phyloP scores from a whole-genome alignment of 2,797 vertebrate genomes.

The Odontamblyopus rebecca region DNA sequence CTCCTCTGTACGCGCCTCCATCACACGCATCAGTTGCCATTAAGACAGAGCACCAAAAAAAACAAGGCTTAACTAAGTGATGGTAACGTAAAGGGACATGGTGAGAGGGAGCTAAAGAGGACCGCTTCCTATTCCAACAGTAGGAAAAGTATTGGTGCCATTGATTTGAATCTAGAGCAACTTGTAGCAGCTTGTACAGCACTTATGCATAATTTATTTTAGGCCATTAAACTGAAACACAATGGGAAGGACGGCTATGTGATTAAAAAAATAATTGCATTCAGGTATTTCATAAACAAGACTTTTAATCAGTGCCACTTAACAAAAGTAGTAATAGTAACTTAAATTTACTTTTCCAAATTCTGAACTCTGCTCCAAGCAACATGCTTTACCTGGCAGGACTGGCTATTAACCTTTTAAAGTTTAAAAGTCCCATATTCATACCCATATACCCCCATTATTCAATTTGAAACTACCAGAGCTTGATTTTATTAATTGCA shows the following conservation, averaged over 20 bases:
- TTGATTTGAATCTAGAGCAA: slow-evolving; percentile 23
- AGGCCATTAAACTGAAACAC: neutral
- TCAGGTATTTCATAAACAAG: neutral
- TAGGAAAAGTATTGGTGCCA: neutral
- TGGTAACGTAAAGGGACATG: slow-evolving; percentile 62
- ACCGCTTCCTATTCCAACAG: slow-evolving; percentile 27
- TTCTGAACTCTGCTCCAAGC: neutral
- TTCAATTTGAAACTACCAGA: neutral
- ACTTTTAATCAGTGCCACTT: neutral
- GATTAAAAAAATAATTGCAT: neutral
- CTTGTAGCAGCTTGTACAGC: slow-evolving; percentile 34
- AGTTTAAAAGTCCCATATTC: neutral
- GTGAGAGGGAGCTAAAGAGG: slow-evolving; percentile 43
- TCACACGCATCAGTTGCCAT: slow-evolving; percentile 71
- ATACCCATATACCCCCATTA: neutral
- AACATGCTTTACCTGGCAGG: too few species aligned
- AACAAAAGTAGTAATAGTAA: neutral
- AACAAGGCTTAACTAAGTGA: slow-evolving; percentile 61
- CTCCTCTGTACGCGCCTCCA: slow-evolving; percentile 54
- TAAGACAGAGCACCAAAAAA: slow-evolving; percentile 60
- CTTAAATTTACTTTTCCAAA: neutral
- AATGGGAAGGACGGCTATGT: neutral
- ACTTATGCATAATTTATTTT: slow-evolving; percentile 12
- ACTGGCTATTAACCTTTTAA: neutral
- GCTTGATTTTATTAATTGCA: neutral